phyloP scores from a whole-genome alignment of 2,797 vertebrate genomes.

The Platyrinchus mystaceus region DNA sequence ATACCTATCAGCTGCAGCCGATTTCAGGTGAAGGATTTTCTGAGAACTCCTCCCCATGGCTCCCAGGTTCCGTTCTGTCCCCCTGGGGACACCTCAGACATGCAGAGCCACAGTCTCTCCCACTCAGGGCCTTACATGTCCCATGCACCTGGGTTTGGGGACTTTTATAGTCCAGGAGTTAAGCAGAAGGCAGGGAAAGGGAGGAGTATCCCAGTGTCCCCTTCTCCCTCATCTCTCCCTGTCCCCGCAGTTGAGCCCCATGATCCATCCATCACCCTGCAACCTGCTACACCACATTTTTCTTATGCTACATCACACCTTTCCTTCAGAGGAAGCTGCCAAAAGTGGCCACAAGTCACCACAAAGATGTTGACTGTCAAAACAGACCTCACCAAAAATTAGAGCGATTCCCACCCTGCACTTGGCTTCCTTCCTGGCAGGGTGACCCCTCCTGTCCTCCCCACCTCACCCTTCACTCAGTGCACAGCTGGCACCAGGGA shows the following conservation, averaged over 20 bases:
- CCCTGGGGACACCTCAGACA: not conserved
- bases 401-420: rapidly evolving
- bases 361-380: rapidly evolving
- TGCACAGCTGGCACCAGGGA: too few species aligned
- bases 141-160: not conserved
- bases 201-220: not conserved
- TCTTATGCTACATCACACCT: not conserved
- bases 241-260: not conserved
- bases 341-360: not conserved
- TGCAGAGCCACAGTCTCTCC: not conserved
- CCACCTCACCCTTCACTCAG: not conserved
- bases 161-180: not conserved
- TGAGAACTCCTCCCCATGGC: not conserved
- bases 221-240: not conserved
- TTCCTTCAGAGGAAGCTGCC: not conserved
- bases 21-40: constrained; percentile 68
- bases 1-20: not conserved
- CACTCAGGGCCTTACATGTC: rapidly evolving
- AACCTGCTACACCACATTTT: not conserved
- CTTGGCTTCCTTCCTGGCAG: not conserved
- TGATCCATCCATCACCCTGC: not conserved
- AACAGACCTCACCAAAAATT: not conserved
- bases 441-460: not conserved
- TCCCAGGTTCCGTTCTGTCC: not conserved
- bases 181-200: not conserved